Evolutionary conservation across 2,888 invertebrate species (phyloP), one percentile per base, ranked within the genome.

Genomic region (Melikaiella ostensackeni): DNA sequence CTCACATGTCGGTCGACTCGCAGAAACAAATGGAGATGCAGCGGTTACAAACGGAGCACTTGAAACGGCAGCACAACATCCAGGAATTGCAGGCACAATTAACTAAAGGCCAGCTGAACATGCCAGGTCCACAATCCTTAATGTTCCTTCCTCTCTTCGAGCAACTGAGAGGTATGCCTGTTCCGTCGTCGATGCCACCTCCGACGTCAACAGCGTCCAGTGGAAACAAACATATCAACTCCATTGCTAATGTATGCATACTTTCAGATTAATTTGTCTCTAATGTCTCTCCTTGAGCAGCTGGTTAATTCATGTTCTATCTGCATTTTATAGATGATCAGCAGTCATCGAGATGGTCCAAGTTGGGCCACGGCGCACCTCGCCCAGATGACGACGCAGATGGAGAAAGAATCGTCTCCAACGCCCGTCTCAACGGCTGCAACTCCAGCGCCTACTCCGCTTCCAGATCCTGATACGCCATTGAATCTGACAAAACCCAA

Each of bases 401-500:
- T 90, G 86, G 89, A 90, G 70, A 91, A 90, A 80, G 91, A 90
- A 80, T 85, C 89, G n/a, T 89, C 90, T 19, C 90, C 91, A 57
- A 89, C 91, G 78, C 91, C 91, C 27, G 88, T 89, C 16, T 88
- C 91, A 6, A 87, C 89, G 63, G 88, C 88, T 9, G 86, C 89
- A 11, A 89, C 92, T n/a, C 89, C 91, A 13, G 88, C 91, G 13
- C 87, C 89, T 5, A 84, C 90, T 2, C 89, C 92, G 1, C 85
- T 91, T 0, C 93, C 92, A 46, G 96, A 96, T 91, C 95, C 96
- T 0, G 97, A 97, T 90, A 94, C 96, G 1, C 98, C 98, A 1
- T 93, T 98, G 62, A 98, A 98, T 92, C 94, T 98, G 75, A 96
- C 96, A 88, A 98, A 98, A 92, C 98, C 98, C 77, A 96, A 97